These are phyloP conservation scores for Sorex maritimensis DNA, from an alignment of 2,797 vertebrate species.

Conservation along the genomic window DNA sequence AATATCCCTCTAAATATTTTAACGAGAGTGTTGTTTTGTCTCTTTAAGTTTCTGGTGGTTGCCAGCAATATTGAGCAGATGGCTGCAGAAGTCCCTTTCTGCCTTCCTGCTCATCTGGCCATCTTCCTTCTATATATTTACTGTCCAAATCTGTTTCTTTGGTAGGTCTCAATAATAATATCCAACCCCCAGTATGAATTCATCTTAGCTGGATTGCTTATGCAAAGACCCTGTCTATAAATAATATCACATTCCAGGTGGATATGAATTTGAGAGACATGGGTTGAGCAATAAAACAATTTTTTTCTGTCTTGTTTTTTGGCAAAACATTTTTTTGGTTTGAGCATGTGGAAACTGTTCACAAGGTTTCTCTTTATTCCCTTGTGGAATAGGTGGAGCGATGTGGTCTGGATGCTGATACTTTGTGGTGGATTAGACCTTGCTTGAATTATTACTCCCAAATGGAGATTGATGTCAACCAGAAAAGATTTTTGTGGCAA, in stretches of 20 bases:
- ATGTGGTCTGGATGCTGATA: constrained; percentile 42
- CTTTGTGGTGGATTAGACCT: background rate
- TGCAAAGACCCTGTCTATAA: background rate
- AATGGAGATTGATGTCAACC: constrained; percentile 2
- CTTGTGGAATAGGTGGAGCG: constrained; percentile 46
- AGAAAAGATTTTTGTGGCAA: constrained; percentile 27
- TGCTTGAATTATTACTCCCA: constrained; percentile 19
- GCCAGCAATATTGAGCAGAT: background rate
- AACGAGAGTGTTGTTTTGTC: background rate
- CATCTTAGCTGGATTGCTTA: background rate
- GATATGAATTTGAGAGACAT: background rate
- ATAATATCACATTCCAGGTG: background rate
- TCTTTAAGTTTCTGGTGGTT: background rate
- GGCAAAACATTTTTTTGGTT: constrained; percentile 3
- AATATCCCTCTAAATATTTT: background rate
- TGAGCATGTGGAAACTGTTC: constrained; percentile 32
- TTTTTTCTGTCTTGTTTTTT: constrained; percentile 43
- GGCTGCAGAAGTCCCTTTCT: background rate
- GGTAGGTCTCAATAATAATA: background rate
- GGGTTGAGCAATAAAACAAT: constrained; percentile 28
- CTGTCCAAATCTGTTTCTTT: background rate
- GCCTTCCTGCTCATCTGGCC: background rate
- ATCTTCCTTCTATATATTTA: background rate
- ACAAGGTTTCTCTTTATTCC: constrained; percentile 40
- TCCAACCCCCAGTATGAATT: background rate